Conservation (phyloP, 2,113 vertebrate species). For the Eulemur rufifrons region DNA sequence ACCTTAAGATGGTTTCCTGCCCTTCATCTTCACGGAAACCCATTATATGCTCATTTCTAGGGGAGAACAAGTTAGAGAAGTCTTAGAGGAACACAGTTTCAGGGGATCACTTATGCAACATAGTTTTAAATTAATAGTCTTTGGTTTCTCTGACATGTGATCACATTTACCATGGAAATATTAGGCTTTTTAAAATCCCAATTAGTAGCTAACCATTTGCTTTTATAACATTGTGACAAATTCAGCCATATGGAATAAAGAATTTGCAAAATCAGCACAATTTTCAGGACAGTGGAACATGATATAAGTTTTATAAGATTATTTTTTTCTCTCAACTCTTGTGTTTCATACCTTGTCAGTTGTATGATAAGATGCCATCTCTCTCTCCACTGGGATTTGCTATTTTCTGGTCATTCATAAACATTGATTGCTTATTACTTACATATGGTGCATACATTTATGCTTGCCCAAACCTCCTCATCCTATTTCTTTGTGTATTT, state of each 20-base stretch:
- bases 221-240: not conserved
- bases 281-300: not conserved
- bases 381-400: not conserved
- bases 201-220: not conserved
- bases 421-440: not conserved
- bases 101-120: not conserved
- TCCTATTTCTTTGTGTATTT: constrained; percentile 8
- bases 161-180: constrained; percentile 11
- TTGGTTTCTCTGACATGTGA: not conserved
- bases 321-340: not conserved
- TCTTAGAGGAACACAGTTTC: not conserved
- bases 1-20: not conserved
- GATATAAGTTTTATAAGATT: not conserved
- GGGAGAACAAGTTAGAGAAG: not conserved
- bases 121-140: constrained; percentile 12
- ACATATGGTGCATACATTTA: not conserved
- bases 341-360: not conserved
- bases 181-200: not conserved
- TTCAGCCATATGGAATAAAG: not conserved
- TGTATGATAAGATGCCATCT: not conserved
- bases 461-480: not conserved
- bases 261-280: not conserved
- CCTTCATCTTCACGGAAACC: not conserved
- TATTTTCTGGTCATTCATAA: constrained; percentile 25
- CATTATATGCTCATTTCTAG: not conserved